A percentile compares a stretch with the other conserved stretches of the same genome.
Conservation (phyloP, 2,888 invertebrate species). For the Chaitophorus viminalis region DNA sequence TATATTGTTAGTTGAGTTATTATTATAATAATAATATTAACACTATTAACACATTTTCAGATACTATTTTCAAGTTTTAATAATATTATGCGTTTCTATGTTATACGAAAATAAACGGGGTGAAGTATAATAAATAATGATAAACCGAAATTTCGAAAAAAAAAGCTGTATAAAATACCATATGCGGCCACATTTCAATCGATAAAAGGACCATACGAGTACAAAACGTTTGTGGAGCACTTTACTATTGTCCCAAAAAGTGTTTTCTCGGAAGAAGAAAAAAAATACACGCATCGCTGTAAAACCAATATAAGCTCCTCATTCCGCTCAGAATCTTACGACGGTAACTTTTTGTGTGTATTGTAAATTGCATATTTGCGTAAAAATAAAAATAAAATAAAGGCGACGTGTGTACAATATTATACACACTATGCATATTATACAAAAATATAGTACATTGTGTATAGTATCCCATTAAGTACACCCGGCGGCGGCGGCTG, state of each 20-base stretch:
- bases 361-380: constrained; percentile 8
- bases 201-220: neutral
- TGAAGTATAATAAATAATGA: neutral
- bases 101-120: neutral
- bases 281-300: constrained; percentile 12
- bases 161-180: neutral
- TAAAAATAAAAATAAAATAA: constrained; percentile 24
- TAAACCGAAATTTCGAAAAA: neutral
- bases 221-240: neutral
- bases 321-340: neutral
- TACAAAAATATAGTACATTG: constrained; percentile 23
- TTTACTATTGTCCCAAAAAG: constrained; percentile 1
- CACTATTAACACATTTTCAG: too few relatives aligned
- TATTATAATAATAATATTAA: too few relatives aligned
- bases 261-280: neutral
- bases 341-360: constrained; percentile 18
- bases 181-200: neutral
- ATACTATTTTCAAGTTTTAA: too few relatives aligned
- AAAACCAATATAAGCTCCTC: constrained; percentile 28
- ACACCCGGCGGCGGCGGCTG: constrained; percentile 42
- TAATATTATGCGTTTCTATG: neutral
- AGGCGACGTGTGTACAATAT: neutral
- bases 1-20: too few relatives aligned
- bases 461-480: constrained; percentile 39
- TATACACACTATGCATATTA: constrained; percentile 30